phyloP scores from a whole-genome alignment of 2,113 vertebrate species.

The Stigmatopora argus region DNA sequence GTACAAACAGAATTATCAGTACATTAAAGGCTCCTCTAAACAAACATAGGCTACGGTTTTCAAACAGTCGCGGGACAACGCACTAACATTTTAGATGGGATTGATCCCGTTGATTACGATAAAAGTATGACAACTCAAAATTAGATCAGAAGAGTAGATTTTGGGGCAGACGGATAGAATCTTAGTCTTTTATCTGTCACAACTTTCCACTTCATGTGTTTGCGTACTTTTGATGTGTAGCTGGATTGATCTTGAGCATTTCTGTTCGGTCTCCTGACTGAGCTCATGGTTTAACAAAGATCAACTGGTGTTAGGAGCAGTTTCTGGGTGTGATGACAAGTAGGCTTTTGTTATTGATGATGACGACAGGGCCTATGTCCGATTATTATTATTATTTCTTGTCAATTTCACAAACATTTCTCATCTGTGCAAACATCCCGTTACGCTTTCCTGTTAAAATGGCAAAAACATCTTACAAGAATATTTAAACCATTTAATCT shows the following conservation, averaged over 20 bases:
- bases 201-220: conserved; percentile 9
- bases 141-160: neutral
- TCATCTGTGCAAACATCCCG: neutral
- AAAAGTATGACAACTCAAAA: neutral
- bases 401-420: neutral
- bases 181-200: conserved; percentile 6
- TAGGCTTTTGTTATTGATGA: no score
- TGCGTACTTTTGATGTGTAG: conserved; percentile 15
- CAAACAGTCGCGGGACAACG: neutral
- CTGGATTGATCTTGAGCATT: conserved; percentile 11
- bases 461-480: neutral
- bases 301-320: conserved; percentile 9
- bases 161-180: neutral
- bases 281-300: conserved; percentile 11
- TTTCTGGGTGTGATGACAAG: no score
- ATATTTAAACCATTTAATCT: neutral
- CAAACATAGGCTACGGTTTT: neutral
- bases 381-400: no score
- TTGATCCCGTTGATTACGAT: neutral
- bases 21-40: neutral
- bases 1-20: neutral
- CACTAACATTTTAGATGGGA: neutral
- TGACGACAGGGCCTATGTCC: neutral
- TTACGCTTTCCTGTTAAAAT: neutral
- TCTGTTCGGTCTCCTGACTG: conserved; percentile 8